Evolutionary conservation across 2,113 vertebrate genomes (phyloP), one percentile per base, ranked within the genome.

Genomic region (Philantomba maxwellii): DNA sequence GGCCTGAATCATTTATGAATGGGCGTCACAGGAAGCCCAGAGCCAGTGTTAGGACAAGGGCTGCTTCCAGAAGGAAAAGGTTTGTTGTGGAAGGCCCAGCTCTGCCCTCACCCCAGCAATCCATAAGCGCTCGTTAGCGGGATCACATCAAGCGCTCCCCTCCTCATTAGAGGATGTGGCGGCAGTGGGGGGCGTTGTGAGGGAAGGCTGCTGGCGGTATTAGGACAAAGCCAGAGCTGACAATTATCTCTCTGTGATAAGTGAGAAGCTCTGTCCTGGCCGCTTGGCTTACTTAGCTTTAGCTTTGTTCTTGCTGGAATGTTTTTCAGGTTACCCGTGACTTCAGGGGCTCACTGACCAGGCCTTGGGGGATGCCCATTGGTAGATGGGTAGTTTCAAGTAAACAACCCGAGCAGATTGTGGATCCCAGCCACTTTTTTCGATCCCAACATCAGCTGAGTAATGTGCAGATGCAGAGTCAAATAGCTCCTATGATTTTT

Each of bases 1-100:
- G 30, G 23, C 28, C 66, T 98, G 98, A 98, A 98, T 98, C 98
- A 98, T 98, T 98, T 98, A 98, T 98, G 98, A 98, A 95, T 1
- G 0, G 80, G 86, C 91, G 49, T 94, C n/a, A 85, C 89, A 97
- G 96, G 97, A 97, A 93, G 94, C 93, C 87, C 92, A 82, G 89
- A 97, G 95, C 81, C 64, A 25, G 73, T 87, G 66, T 78, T 62
- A 80, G 95, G 87, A 98, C 95, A 97, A 97, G 96, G 86, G 51
- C 78, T 97, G 88, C 84, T 98, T 98, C 96, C 94, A 97, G 96
- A 97, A 92, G 57, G 97, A 97, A 98, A 98, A 97, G 66, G 78
- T 90, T 95, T 95, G 93, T 88, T 96, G 97, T 96, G 83, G 75
- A 96, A 97, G 89, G 93, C 81, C 78, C 91, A 75, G 93, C 94